Base-by-base conservation (phyloP, 2,797 vertebrate genomes). In the Artibeus jamaicensis region DNA sequence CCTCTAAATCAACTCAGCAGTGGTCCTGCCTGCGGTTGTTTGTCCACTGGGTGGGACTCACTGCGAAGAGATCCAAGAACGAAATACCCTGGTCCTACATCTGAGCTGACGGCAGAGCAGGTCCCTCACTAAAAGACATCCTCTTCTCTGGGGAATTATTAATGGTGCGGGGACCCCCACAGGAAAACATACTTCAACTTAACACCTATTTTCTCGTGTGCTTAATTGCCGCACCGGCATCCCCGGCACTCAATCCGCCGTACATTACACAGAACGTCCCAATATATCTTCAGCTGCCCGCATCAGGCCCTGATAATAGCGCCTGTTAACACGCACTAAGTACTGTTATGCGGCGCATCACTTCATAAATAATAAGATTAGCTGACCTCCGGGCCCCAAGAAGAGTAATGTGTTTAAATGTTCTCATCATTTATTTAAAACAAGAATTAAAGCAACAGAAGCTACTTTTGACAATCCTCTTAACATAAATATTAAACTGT, bases 311-410 rank as follows among this genome's bases (percentile, higher is more conserved):
- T 99, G 99, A 99, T 99, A 99, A 99, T 99, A 99, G 99, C 99
- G 99, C 99, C 99, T 99, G 99, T 99, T 99, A 99, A 99, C 99
- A 99, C 99, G 99, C 98, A 98, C 99, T 99, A 99, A 99, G 99
- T 99, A 99, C 99, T 99, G 99, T 99, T 99, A 99, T 99, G 99
- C 99, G 99, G 99, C 99, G 99, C 99, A 99, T 99, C 99, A 99
- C 99, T 99, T 99, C 99, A 99, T 99, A 99, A 99, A 99, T 99
- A 99, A 99, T 99, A 99, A 99, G 99, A 99, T 99, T 99, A 99
- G 99, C 98, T 98, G 99, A 99, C 99, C 99, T 99, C 99, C 97
- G 99, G 99, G 99, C 99, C 98, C 98, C 98, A 98, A 98, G 99
- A 99, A 99, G 99, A 99, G 99, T 99, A 99, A 99, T 99, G 99